Evolutionary conservation across 1,140 invertebrate genomes (phyloP).

Genomic region (Magallana angulata): DNA sequence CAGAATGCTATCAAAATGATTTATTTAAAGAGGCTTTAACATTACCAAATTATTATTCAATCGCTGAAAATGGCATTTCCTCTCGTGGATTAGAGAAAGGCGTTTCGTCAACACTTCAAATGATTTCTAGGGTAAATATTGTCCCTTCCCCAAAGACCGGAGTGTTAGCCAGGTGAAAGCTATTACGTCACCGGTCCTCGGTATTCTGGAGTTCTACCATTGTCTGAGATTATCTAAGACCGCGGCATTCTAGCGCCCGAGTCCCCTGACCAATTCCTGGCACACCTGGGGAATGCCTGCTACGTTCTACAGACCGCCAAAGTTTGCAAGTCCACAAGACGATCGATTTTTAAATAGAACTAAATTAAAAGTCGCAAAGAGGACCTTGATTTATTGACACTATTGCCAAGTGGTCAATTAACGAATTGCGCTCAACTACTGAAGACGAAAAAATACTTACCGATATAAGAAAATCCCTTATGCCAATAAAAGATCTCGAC

Average conservation of each 20-base stretch:
- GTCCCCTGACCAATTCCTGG: neutral
- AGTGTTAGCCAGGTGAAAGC: neutral
- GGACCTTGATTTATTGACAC: neutral
- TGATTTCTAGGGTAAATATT: slow-evolving; percentile 21
- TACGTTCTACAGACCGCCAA: neutral
- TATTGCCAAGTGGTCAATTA: slow-evolving; percentile 17
- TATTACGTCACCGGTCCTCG: neutral
- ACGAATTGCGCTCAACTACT: neutral
- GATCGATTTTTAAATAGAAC: no score
- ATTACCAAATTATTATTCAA: slow-evolving; percentile 24
- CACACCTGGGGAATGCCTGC: neutral
- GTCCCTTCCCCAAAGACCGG: neutral
- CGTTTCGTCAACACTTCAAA: slow-evolving; percentile 28
- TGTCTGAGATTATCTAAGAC: neutral
- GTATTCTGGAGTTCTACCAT: neutral
- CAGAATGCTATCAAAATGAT: neutral
- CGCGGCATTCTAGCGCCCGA: neutral
- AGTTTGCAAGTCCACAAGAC: no score
- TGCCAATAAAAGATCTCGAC: neutral
- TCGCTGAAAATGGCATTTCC: slow-evolving; percentile 21
- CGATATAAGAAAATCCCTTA: neutral
- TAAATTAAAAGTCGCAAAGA: no score
- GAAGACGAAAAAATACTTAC: neutral
- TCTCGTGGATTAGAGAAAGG: slow-evolving; percentile 1
- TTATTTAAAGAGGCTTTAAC: neutral